Conservation (phyloP, 53 echinoderm and acorn worm genomes). For the Temnopleurus reevesii region DNA sequence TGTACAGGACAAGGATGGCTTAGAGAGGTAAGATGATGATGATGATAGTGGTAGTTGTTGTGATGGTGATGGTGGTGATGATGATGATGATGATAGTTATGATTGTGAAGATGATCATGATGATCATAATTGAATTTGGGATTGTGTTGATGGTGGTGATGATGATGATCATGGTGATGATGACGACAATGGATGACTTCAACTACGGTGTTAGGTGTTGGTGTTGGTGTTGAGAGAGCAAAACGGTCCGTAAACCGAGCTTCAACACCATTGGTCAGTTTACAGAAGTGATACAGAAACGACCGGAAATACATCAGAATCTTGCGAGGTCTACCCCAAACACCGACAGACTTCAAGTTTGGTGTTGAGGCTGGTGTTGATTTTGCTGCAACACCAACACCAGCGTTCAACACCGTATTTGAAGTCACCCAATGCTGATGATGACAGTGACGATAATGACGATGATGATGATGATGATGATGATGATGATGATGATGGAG, state of each 20-base stretch:
- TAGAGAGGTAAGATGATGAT: constrained; percentile 74
- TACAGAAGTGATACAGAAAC: too few relatives aligned
- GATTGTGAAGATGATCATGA: background rate
- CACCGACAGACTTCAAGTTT: too few relatives aligned
- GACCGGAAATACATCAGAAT: too few relatives aligned
- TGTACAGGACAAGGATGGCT: constrained; percentile 79
- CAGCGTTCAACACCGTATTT: too few relatives aligned
- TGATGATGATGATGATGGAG: too few relatives aligned
- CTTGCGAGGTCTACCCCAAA: too few relatives aligned
- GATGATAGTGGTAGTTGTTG: background rate
- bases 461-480: background rate
- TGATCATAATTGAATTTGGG: background rate
- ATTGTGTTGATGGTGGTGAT: background rate
- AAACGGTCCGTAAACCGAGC: too few relatives aligned
- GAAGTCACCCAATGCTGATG: too few relatives aligned
- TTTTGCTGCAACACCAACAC: too few relatives aligned
- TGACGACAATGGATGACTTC: background rate
- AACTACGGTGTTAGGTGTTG: background rate
- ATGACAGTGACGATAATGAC: background rate
- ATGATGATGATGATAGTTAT: background rate
- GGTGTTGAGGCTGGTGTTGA: background rate
- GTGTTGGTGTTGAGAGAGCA: background rate
- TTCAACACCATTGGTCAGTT: too few relatives aligned
- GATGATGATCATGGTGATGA: background rate
- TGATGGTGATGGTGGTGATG: background rate